phyloP scores from a whole-genome alignment of 2,888 invertebrate genomes.

The Cephus pygmeus region DNA sequence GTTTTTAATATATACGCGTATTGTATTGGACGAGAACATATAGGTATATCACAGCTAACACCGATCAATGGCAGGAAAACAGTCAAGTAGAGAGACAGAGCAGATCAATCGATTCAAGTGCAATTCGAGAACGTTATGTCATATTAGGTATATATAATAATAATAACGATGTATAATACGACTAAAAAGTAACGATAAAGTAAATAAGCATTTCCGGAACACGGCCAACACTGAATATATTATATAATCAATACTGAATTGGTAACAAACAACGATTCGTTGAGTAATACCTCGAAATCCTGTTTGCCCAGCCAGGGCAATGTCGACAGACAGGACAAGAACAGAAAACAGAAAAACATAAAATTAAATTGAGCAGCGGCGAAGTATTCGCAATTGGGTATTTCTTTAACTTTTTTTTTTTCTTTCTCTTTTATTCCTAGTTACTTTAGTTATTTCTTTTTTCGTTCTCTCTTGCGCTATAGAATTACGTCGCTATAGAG shows the following conservation, averaged over 20 bases:
- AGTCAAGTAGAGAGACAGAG: constrained; percentile 54
- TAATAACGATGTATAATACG: constrained; percentile 28
- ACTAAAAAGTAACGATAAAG: constrained; percentile 46
- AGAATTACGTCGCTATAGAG: not conserved
- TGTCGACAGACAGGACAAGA: constrained; percentile 77
- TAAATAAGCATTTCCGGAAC: constrained; percentile 60
- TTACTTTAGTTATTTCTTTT: not conserved
- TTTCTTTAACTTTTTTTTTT: not conserved
- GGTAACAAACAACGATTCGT: constrained; percentile 61
- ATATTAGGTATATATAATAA: constrained; percentile 29
- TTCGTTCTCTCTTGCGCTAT: not conserved
- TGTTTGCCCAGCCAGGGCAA: constrained; percentile 74
- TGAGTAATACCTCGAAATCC: constrained; percentile 86
- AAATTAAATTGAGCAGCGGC: constrained; percentile 50
- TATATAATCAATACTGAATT: constrained; percentile 54
- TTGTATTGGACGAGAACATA: not conserved
- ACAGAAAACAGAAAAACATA: constrained; percentile 75
- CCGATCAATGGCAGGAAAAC: constrained; percentile 58
- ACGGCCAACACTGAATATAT: constrained; percentile 60
- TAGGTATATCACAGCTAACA: constrained; percentile 57
- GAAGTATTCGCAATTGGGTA: not conserved
- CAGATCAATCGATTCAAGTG: constrained; percentile 58
- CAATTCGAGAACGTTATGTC: constrained; percentile 44
- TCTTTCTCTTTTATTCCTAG: not conserved
- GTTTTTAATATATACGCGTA: not conserved